Evolutionary conservation across 2,797 vertebrate species (phyloP).

Genomic region (Parotocinclus haroldoi): DNA sequence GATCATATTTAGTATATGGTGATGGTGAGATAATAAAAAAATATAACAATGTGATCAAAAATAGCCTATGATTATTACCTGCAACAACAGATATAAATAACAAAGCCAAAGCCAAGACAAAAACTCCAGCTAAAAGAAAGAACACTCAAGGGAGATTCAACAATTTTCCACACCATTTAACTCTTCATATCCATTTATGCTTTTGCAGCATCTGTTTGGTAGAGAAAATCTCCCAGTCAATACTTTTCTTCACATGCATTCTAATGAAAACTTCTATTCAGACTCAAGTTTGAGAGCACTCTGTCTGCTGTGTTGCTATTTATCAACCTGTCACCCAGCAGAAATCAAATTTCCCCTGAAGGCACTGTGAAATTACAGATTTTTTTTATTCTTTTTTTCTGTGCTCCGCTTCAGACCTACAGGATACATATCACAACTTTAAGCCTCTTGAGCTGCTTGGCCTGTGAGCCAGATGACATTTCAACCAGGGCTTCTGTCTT

Average conservation of each 20-base stretch:
- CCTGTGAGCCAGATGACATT: constrained; percentile 74
- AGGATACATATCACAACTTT: constrained; percentile 78
- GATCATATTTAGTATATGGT: too few species aligned
- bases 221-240: constrained; percentile 16
- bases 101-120: not conserved
- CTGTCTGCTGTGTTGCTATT: constrained; percentile 74
- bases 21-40: too few species aligned
- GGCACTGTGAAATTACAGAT: constrained; percentile 81
- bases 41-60: not conserved
- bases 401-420: constrained; percentile 67
- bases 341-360: constrained; percentile 82
- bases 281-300: constrained; percentile 66
- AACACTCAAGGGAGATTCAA: not conserved
- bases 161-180: constrained; percentile 18
- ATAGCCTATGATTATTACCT: not conserved
- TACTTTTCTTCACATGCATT: constrained; percentile 18
- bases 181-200: constrained; percentile 7
- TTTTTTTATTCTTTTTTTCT: constrained; percentile 68
- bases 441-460: constrained; percentile 77
- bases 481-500: constrained; percentile 69
- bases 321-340: constrained; percentile 77
- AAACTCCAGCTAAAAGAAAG: not conserved
- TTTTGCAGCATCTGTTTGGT: not conserved
- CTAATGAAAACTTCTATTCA: constrained; percentile 61
- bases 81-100: not conserved